Conservation (phyloP, 2,113 vertebrate species). For the Elephantulus edwardii region DNA sequence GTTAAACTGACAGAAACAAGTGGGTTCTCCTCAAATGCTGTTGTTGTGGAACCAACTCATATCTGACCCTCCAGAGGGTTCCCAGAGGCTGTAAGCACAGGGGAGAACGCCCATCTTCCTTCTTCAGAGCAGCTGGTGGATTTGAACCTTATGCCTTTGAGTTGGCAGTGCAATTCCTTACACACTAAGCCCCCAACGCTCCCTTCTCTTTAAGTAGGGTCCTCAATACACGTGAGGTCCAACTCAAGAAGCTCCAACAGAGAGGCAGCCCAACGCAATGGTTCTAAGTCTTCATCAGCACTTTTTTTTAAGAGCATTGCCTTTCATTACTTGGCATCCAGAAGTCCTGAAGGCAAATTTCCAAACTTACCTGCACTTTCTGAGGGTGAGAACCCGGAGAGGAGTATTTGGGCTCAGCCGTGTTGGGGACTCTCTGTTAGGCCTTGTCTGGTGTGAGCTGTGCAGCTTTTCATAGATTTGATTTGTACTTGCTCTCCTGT, state of each 20-base stretch:
- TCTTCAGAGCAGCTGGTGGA: too few species aligned
- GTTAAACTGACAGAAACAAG: neutral
- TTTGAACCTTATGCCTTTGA: too few species aligned
- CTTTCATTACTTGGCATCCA: neutral
- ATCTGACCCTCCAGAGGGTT: too few species aligned
- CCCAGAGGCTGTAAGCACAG: too few species aligned
- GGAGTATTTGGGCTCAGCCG: neutral
- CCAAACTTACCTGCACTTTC: neutral
- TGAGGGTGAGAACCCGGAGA: neutral
- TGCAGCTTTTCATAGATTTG: neutral
- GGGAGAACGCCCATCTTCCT: too few species aligned
- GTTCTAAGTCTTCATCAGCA: neutral
- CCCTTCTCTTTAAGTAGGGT: too few species aligned
- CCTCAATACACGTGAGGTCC: too few species aligned
- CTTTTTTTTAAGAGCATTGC: neutral
- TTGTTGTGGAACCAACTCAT: too few species aligned
- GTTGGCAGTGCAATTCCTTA: too few species aligned
- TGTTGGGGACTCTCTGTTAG: neutral
- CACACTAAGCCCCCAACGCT: too few species aligned
- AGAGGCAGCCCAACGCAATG: too few species aligned
- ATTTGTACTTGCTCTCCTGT: neutral
- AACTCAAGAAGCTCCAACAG: too few species aligned
- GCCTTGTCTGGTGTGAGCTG: fast-evolving
- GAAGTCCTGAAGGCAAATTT: neutral
- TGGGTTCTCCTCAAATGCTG: neutral